These are phyloP conservation scores for Brenthis ino DNA, from an alignment of 2,888 invertebrate genomes.

Conservation along the genomic window DNA sequence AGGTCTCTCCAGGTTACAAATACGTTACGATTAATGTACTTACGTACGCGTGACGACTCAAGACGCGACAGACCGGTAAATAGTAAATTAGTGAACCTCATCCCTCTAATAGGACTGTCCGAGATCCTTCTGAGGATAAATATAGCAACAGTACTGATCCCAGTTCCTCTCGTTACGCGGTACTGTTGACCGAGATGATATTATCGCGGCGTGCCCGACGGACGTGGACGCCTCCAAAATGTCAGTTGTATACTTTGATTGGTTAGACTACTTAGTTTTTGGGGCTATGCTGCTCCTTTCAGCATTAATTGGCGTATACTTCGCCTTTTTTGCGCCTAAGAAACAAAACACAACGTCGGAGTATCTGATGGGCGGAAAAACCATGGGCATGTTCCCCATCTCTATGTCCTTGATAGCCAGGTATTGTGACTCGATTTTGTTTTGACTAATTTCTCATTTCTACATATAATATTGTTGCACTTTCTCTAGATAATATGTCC, in stretches of 20 bases:
- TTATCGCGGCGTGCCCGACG: slow-evolving; percentile 33
- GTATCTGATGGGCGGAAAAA: slow-evolving; percentile 88
- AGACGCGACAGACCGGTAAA: slow-evolving; percentile 35
- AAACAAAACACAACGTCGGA: slow-evolving; percentile 87
- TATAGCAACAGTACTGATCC: slow-evolving; percentile 38
- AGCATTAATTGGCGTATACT: slow-evolving; percentile 86
- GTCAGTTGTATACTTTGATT: slow-evolving; percentile 78
- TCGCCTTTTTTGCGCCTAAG: slow-evolving; percentile 85
- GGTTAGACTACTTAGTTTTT: slow-evolving; percentile 86
- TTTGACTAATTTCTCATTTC: not conserved
- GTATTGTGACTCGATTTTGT: slow-evolving; percentile 59
- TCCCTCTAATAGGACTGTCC: slow-evolving; percentile 40
- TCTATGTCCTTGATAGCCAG: slow-evolving; percentile 90
- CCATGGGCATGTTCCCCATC: slow-evolving; percentile 90
- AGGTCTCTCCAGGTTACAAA: not conserved
- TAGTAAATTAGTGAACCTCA: slow-evolving; percentile 39
- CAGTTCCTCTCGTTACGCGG: slow-evolving; percentile 27
- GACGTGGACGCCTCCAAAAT: slow-evolving; percentile 54
- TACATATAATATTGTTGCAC: not conserved
- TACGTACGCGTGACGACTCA: not conserved
- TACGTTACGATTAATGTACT: not conserved
- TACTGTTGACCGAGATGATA: slow-evolving; percentile 30
- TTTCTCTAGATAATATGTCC: no score
- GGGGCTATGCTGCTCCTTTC: slow-evolving; percentile 85
- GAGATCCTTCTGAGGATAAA: slow-evolving; percentile 42